phyloP scores from a whole-genome alignment of 1,140 invertebrate genomes.

The Cyclargus thomasi region DNA sequence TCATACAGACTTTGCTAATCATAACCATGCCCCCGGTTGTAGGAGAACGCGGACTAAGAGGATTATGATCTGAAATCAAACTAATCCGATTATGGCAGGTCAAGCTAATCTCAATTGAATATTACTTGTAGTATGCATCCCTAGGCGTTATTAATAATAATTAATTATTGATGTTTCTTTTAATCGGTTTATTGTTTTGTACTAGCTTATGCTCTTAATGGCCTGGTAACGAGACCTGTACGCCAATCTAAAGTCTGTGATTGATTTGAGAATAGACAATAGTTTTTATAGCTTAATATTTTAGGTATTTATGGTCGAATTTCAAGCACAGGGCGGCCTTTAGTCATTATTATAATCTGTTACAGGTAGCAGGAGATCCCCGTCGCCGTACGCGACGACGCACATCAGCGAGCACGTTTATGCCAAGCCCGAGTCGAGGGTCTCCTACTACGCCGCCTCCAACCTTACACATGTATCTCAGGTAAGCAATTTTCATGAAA shows the following conservation, averaged over 20 bases:
- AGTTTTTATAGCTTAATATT: no score
- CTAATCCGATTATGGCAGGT: neutral
- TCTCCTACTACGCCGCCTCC: conserved; percentile 66
- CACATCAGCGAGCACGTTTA: conserved; percentile 73
- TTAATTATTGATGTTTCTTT: no score
- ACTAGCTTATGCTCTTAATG: no score
- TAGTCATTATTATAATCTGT: no score
- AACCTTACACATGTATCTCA: conserved; percentile 68
- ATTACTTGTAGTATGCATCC: neutral
- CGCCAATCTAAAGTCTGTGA: no score
- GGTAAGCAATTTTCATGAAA: conserved; percentile 51
- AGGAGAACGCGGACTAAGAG: neutral
- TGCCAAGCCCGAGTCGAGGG: conserved; percentile 61
- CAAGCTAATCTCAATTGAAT: conserved; percentile 1
- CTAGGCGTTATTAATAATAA: neutral
- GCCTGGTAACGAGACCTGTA: no score
- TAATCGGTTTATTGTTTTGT: no score
- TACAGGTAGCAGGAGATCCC: conserved; percentile 74
- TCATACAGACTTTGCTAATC: neutral
- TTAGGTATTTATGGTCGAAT: no score
- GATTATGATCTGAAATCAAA: conserved; percentile 1
- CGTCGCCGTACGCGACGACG: conserved; percentile 80
- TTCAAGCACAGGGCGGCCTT: no score
- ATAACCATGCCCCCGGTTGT: neutral
- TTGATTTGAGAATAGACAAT: no score